phyloP scores from a whole-genome alignment of 2,113 vertebrate genomes.

The Chauna torquata region DNA sequence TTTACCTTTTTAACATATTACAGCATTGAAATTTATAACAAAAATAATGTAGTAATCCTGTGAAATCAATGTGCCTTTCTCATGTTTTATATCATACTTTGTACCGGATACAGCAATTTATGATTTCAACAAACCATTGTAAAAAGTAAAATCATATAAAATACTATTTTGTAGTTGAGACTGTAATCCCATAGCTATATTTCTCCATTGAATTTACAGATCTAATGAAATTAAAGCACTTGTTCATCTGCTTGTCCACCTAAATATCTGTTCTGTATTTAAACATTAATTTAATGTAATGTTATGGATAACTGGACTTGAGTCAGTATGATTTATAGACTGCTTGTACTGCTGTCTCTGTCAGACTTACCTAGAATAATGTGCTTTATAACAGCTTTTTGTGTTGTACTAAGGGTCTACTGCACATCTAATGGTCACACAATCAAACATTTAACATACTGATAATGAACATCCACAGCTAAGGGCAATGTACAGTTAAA shows the following conservation, averaged over 20 bases:
- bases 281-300: neutral
- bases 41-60: neutral
- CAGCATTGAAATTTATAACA: neutral
- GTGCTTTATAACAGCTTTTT: neutral
- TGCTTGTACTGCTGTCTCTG: neutral
- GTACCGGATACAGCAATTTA: neutral
- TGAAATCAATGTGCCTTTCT: neutral
- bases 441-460: constrained; percentile 25
- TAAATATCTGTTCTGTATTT: neutral
- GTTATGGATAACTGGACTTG: neutral
- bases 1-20: neutral
- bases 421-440: neutral
- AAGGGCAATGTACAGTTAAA: neutral
- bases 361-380: constrained; percentile 19
- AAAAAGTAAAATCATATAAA: neutral
- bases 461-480: neutral
- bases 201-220: neutral
- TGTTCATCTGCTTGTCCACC: neutral
- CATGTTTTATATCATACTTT: neutral
- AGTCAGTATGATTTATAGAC: constrained; percentile 17
- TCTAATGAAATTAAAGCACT: constrained; percentile 11
- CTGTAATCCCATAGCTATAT: neutral
- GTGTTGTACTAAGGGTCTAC: neutral
- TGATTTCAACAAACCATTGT: neutral
- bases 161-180: constrained; percentile 1